Evolutionary conservation across 2,797 vertebrate species (phyloP), one percentile per base, ranked within the genome.

Genomic region (Sphenopsis melanotis): DNA sequence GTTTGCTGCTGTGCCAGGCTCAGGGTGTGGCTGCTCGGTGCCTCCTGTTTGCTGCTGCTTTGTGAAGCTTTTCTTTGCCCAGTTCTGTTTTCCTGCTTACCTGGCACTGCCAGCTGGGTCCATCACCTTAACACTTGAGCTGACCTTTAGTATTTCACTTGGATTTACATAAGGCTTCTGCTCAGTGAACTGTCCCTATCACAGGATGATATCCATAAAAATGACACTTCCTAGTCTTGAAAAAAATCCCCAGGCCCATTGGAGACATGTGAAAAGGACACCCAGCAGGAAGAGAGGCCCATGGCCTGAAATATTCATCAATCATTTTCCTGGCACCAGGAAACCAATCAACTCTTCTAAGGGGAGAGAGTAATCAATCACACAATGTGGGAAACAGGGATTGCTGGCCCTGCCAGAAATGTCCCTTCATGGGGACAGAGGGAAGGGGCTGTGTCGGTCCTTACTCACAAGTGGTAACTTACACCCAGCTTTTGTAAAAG

Each of bases 321-420:
- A 98, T 98, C 98, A 98, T 98, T 98, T 98, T 97, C 97, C 94
- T 98, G 98, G 97, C 98, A 98, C 95, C 97, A 97, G 98, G 98
- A 98, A 98, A 97, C 97, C 96, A 97, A 97, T 98, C 98, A 95
- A 70, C 96, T 92, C 97, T 96, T 98, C 97, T 97, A 96, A 95
- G 95, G 91, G 89, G 64, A 96, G 95, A 90, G 96, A 10, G 94
- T 94, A 95, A 98, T 98, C 97, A 97, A 95, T 97, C 97, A 97
- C 93, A 27, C 95, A 39, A 91, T 96, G 96, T 97, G 90, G 95
- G 96, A 95, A 96, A 91, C 4, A 19, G 94, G 95, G 95, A 68
- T 95, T 3, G 20, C 83, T 70, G 34, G 91, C 66, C 60, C 61
- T 83, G 64, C 85, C 74, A 71, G 90, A 91, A 78, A 82, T 47